Conservation (phyloP, 2,888 invertebrate species). For the Steinernema carpocapsae region DNA sequence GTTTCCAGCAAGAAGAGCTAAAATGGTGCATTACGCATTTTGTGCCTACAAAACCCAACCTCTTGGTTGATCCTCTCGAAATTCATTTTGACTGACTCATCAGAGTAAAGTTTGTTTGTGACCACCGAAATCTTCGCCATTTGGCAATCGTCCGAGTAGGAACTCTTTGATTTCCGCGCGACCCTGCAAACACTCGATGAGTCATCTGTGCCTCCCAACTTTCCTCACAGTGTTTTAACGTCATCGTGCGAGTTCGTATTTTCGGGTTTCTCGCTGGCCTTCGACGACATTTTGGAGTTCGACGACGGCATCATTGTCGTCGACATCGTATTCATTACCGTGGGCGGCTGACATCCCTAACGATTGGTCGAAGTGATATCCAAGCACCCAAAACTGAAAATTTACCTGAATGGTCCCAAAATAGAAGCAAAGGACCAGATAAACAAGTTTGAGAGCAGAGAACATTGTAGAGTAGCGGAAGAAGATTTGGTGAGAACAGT, state of each 20-base stretch:
- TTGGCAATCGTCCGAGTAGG: not conserved
- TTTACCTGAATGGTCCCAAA: not conserved
- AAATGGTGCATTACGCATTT: not conserved
- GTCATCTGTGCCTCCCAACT: not conserved
- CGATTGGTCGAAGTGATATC: slow-evolving; percentile 9
- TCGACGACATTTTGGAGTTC: not conserved
- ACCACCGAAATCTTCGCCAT: not conserved
- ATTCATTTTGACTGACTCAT: not conserved
- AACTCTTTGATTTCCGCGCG: not conserved
- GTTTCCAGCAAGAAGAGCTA: not conserved
- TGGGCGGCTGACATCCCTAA: slow-evolving; percentile 13
- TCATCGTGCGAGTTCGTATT: slow-evolving; percentile 8
- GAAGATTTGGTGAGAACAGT: slow-evolving; percentile 4
- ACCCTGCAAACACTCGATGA: not conserved
- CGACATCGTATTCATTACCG: not conserved
- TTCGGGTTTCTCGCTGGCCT: not conserved
- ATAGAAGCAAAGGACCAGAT: not conserved
- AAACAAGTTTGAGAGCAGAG: not conserved
- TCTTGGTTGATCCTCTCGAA: not conserved
- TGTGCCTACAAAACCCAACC: not conserved
- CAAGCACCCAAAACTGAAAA: not conserved
- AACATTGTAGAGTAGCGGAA: not conserved
- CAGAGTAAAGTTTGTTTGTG: slow-evolving; percentile 8
- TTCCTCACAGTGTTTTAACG: not conserved
- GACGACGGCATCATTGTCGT: not conserved